Percentiles rank a stretch among this genome's conserved stretches.
These are phyloP conservation scores for Meloidogyne chitwoodi DNA, from an alignment of 1,140 invertebrate species.

Conservation along the genomic window DNA sequence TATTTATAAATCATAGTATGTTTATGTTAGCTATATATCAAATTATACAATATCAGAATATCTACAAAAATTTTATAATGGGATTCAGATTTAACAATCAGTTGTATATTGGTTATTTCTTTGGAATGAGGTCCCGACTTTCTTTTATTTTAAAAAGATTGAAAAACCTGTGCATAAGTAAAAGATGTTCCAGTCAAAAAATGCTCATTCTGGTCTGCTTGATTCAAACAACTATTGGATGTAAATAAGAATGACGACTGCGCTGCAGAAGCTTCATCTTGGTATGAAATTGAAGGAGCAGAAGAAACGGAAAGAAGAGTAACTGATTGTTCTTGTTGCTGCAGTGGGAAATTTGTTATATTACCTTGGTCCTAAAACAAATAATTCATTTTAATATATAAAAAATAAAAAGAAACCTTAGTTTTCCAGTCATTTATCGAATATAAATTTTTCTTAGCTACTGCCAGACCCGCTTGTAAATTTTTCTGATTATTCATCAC, in stretches of 20 bases:
- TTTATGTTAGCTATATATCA: no score
- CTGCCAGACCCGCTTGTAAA: slow-evolving; percentile 31
- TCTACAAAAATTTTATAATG: no score
- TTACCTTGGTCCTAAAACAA: background rate
- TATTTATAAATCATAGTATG: no score
- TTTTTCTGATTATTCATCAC: slow-evolving; percentile 28
- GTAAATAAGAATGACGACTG: background rate
- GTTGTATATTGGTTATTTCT: no score
- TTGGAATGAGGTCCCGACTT: no score
- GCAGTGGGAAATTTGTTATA: background rate
- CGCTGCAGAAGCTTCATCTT: background rate
- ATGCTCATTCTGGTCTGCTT: background rate
- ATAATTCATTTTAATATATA: background rate
- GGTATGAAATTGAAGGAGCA: background rate
- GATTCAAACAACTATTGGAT: background rate
- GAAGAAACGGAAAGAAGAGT: background rate
- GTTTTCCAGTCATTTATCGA: background rate
- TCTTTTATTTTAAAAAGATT: no score
- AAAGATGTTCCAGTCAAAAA: no score
- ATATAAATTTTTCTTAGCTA: slow-evolving; percentile 31
- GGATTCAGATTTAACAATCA: no score
- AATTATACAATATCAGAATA: no score
- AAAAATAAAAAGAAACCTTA: background rate
- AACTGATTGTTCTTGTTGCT: background rate
- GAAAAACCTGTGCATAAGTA: background rate